Evolutionary conservation across 2,797 vertebrate species (phyloP), one percentile per base, ranked within the genome.

Genomic region (Selene dorsalis): DNA sequence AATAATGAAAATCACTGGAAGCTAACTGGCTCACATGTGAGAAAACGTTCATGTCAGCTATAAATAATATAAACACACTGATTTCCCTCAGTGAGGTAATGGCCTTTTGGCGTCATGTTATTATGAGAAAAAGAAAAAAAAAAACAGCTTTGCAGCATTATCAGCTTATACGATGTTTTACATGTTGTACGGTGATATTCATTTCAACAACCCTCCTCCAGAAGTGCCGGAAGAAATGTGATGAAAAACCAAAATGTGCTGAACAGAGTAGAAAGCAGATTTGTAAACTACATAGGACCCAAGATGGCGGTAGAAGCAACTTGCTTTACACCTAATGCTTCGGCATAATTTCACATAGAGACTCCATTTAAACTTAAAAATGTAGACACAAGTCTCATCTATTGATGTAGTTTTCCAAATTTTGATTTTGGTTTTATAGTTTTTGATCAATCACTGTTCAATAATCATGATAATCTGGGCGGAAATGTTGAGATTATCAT

Each of bases 1-100:
- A 75, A 84, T 82, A 84, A 75, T 82, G 63, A 55, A 75, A 69
- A 75, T 35, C 48, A 58, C 60, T 63, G 45, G 75, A 63, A 64
- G 75, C 66, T 12, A 24, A 71, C 20, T 10, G 41, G 26, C 56
- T 22, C 9, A 48, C 52, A 69, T 59, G 53, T 45, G 17, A 68
- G 35, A 70, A 77, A 65, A 58, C 38, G n/a, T 71, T 73, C 28
- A 69, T 80, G 69, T 52, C 48, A 55, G 58, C 69, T 56, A 65
- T 56, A 65, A 69, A 79, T 75, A 39, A 73, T 64, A 50, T 20
- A 74, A 78, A 63, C n/a, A 4, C 4, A 39, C 52, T 26, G 58
- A 74, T 35, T 72, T 39, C 76, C 59, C 4, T 0, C 12, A 35
- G 63, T 50, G 63, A 57, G 45, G 26, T 26, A 24, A 41, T 22